Conservation (phyloP, 2,888 invertebrate species). For the Melanophora roralis region DNA sequence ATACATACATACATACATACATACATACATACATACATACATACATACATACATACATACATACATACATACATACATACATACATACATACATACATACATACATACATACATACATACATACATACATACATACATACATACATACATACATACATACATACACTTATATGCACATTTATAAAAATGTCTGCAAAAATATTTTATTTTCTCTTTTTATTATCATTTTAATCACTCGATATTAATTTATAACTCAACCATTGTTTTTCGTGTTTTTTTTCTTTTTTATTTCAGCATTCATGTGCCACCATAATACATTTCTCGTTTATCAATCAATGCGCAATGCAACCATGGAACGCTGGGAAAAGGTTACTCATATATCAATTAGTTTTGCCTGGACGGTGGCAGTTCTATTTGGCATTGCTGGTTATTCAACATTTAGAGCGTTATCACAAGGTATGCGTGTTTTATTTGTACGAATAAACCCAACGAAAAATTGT, state of each 20-base stretch:
- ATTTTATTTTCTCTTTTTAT: no score
- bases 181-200: no score
- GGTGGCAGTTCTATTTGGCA: slow-evolving; percentile 85
- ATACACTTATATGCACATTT: no score
- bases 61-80: no score
- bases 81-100: no score
- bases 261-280: slow-evolving; percentile 4
- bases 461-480: slow-evolving; percentile 23
- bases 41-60: no score
- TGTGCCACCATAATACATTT: slow-evolving; percentile 94
- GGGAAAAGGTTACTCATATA: slow-evolving; percentile 89
- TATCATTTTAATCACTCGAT: not conserved
- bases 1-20: no score
- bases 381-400: slow-evolving; percentile 86
- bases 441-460: slow-evolving; percentile 86
- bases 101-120: no score
- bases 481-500: not conserved
- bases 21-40: no score
- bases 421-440: slow-evolving; percentile 89
- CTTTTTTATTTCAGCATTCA: slow-evolving; percentile 81
- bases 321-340: slow-evolving; percentile 88
- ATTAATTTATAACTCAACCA: not conserved
- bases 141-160: not conserved
- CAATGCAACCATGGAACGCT: slow-evolving; percentile 84
- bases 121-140: not conserved